These are phyloP conservation scores for Drosophila kikkawai DNA, from an alignment of 1,140 invertebrate species.

Conservation along the genomic window DNA sequence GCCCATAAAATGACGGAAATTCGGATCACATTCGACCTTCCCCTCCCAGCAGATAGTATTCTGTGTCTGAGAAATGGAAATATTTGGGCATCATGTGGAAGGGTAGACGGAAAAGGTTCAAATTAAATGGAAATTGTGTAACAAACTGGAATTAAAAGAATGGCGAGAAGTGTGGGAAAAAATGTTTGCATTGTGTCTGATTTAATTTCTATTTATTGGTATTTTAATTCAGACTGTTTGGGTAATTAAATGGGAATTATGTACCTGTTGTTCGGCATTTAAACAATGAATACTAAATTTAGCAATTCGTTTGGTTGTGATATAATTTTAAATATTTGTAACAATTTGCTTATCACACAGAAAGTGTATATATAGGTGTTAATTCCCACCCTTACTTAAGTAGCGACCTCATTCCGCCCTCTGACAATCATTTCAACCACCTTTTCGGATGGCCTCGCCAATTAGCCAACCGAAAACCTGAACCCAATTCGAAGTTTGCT, in stretches of 20 bases:
- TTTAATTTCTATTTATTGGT: conserved; percentile 2
- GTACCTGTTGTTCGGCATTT: not conserved
- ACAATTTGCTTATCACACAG: not conserved
- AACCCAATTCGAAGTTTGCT: conserved; percentile 40
- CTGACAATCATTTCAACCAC: conserved; percentile 25
- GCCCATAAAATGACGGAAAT: conserved; percentile 51
- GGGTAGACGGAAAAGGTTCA: conserved; percentile 2
- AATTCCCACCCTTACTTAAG: not conserved
- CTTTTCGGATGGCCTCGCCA: conserved; percentile 26
- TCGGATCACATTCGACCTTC: conserved; percentile 38
- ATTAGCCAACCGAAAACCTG: conserved; percentile 32
- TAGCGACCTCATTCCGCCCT: not conserved
- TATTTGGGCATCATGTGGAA: not conserved
- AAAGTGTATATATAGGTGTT: not conserved
- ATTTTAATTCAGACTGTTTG: conserved; percentile 1
- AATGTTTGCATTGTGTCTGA: not conserved
- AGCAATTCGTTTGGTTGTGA: not conserved
- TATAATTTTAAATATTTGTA: not conserved
- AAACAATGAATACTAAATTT: conserved; percentile 4
- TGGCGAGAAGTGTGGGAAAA: not conserved
- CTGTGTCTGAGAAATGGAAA: conserved; percentile 5
- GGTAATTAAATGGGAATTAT: conserved; percentile 4
- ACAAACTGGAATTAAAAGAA: conserved; percentile 11
- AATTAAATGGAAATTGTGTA: conserved; percentile 32
- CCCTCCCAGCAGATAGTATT: conserved; percentile 1